These are phyloP conservation scores for Furnarius figulus DNA, from an alignment of 2,113 vertebrate species.

Conservation along the genomic window DNA sequence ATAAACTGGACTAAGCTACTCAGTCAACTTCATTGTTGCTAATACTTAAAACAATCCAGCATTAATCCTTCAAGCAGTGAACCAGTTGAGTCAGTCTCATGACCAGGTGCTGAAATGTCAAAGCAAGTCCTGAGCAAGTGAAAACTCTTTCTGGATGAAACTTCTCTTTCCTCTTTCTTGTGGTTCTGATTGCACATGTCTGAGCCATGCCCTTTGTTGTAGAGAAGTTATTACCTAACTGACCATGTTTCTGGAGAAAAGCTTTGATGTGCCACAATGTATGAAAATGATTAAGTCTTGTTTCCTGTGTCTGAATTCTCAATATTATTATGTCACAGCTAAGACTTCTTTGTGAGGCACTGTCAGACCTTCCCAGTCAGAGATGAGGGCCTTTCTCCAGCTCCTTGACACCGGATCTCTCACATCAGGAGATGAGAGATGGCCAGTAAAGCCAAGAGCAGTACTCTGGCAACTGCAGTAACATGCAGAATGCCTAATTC, in stretches of 20 bases:
- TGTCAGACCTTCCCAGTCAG: background rate
- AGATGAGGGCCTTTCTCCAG: background rate
- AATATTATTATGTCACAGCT: background rate
- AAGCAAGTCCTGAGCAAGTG: background rate
- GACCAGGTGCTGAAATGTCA: constrained; percentile 21
- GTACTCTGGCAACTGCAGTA: background rate
- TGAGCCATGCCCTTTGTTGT: background rate
- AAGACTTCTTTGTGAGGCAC: background rate
- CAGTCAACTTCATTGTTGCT: background rate
- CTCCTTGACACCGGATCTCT: background rate
- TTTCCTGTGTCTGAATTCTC: constrained; percentile 17
- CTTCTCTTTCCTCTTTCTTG: background rate
- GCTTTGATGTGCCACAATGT: background rate
- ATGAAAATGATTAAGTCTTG: constrained; percentile 5
- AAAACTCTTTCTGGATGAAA: constrained; percentile 6
- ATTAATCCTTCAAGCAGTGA: background rate
- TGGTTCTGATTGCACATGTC: background rate
- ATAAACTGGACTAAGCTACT: background rate
- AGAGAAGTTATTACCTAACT: background rate
- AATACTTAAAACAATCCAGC: background rate
- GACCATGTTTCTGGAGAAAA: background rate
- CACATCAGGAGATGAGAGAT: background rate
- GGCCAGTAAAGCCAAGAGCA: background rate
- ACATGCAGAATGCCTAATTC: background rate
- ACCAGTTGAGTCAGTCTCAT: background rate